Conservation (phyloP, 2,888 invertebrate species). For the Cephus sareptanus region DNA sequence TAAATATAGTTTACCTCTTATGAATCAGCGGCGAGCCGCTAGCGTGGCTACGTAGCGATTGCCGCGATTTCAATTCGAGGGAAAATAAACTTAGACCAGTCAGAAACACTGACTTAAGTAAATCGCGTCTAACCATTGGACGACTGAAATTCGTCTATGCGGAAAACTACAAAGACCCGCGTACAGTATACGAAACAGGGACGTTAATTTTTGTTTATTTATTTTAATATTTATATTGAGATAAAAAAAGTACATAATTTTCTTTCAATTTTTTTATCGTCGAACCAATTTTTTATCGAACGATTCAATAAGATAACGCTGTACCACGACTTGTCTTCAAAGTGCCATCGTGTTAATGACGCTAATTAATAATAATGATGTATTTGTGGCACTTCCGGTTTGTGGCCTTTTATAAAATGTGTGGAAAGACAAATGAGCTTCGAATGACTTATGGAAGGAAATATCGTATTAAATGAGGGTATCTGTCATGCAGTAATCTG, state of each 20-base stretch:
- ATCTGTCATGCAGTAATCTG: neutral
- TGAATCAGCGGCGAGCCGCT: slow-evolving; percentile 49
- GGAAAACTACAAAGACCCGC: neutral
- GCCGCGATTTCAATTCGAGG: slow-evolving; percentile 31
- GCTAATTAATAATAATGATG: neutral
- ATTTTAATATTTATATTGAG: neutral
- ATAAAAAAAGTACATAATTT: neutral
- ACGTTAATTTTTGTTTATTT: neutral
- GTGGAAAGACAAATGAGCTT: neutral
- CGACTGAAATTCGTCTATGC: neutral
- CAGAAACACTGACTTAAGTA: neutral
- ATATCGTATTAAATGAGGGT: neutral
- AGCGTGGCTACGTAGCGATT: slow-evolving; percentile 2
- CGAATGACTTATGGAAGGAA: neutral
- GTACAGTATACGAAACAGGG: neutral
- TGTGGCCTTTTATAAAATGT: neutral
- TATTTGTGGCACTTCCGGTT: neutral
- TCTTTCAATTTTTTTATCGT: neutral
- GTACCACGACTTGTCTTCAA: neutral
- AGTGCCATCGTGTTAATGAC: neutral
- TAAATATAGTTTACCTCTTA: slow-evolving; percentile 57
- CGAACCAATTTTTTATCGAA: neutral
- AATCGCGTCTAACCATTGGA: neutral
- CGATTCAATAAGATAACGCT: neutral
- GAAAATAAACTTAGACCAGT: slow-evolving; percentile 27